Evolutionary conservation across 2,113 vertebrate genomes (phyloP).

Genomic region (Marmota monax): DNA sequence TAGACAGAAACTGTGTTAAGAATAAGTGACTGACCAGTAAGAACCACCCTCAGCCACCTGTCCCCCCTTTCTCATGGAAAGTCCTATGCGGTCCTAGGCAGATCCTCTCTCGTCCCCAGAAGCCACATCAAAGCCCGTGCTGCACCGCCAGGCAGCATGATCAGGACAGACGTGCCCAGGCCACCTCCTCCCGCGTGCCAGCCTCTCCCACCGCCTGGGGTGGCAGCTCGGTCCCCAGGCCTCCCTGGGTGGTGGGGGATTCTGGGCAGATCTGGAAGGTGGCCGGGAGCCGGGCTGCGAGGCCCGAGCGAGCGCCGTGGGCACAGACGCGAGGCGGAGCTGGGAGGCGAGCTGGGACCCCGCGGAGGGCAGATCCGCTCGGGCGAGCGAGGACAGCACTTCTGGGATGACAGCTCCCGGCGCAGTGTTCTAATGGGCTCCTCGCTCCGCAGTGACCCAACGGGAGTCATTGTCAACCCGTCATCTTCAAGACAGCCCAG

Average conservation of each 20-base stretch:
- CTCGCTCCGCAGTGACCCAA: background rate
- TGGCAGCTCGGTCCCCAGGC: background rate
- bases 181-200: too few relatives aligned
- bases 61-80: background rate
- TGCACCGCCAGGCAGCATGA: too few relatives aligned
- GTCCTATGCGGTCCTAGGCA: rapidly evolving
- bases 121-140: background rate
- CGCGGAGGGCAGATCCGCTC: rapidly evolving
- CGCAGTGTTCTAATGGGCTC: background rate
- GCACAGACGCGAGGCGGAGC: rapidly evolving
- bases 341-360: background rate
- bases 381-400: background rate
- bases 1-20: background rate
- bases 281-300: background rate
- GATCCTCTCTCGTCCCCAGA: background rate
- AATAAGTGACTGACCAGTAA: background rate
- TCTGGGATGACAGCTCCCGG: background rate
- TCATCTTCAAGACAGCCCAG: constrained; percentile 56
- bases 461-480: constrained; percentile 50
- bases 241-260: background rate
- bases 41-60: too few relatives aligned
- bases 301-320: rapidly evolving
- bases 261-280: background rate
- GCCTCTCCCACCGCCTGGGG: rapidly evolving
- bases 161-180: too few relatives aligned